These are phyloP conservation scores for Mesaphorura yosii DNA, from an alignment of 1,140 invertebrate species.

Conservation along the genomic window DNA sequence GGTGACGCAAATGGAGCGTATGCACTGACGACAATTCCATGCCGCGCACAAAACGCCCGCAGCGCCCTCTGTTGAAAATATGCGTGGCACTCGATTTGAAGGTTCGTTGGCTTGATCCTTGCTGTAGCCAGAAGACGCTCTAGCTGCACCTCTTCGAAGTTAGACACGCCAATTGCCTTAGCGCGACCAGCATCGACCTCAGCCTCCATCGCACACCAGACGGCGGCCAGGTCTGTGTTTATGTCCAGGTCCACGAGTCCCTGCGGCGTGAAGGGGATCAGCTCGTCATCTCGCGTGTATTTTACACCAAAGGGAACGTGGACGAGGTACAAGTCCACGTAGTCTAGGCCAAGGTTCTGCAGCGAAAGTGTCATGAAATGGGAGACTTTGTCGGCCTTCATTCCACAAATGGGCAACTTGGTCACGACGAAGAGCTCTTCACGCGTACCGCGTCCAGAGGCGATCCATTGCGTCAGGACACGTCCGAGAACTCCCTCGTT, in stretches of 20 bases:
- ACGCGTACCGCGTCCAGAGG: conserved; percentile 33
- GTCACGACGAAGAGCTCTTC: conserved; percentile 38
- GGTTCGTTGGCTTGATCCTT: conserved; percentile 53
- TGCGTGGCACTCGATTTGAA: conserved; percentile 38
- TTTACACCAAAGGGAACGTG: conserved; percentile 62
- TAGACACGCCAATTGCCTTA: conserved; percentile 61
- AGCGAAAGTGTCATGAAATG: conserved; percentile 34
- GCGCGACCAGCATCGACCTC: conserved; percentile 37
- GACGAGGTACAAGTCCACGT: conserved; percentile 50
- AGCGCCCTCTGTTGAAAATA: conserved; percentile 41
- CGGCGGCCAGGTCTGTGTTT: conserved; percentile 42
- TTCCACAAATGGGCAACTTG: conserved; percentile 32
- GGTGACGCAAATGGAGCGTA: conserved; percentile 39
- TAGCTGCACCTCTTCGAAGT: conserved; percentile 62
- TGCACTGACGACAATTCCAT: conserved; percentile 38
- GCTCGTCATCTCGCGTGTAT: conserved; percentile 37
- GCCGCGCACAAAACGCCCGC: conserved; percentile 35
- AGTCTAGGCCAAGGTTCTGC: conserved; percentile 33
- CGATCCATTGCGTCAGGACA: conserved; percentile 32
- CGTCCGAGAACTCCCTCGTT: conserved; percentile 36
- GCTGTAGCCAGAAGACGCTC: conserved; percentile 48
- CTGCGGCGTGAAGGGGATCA: conserved; percentile 40
- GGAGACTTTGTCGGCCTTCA: conserved; percentile 37
- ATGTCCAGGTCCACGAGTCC: conserved; percentile 43
- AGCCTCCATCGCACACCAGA: conserved; percentile 50